Evolutionary conservation across 2,113 vertebrate genomes (phyloP).

Genomic region (Dissostichus mawsoni): DNA sequence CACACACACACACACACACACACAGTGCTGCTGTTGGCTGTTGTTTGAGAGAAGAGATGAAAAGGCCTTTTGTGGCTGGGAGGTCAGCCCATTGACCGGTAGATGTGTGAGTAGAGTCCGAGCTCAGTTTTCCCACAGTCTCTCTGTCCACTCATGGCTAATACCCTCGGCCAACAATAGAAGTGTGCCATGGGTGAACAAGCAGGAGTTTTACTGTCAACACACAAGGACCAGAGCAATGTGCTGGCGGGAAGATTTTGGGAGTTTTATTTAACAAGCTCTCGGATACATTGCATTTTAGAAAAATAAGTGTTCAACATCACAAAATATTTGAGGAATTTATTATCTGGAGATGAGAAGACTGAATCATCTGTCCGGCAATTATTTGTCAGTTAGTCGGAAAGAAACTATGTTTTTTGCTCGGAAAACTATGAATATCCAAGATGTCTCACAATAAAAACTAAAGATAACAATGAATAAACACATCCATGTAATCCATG

Average conservation of each 20-base stretch:
- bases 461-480: background rate
- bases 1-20: constrained; percentile 47
- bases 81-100: constrained; percentile 81
- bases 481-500: no score
- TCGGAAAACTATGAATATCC: background rate
- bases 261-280: constrained; percentile 4
- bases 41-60: constrained; percentile 72
- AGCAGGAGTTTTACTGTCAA: constrained; percentile 68
- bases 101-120: constrained; percentile 80
- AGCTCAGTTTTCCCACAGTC: constrained; percentile 82
- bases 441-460: background rate
- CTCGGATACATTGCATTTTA: background rate
- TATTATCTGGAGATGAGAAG: background rate
- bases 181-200: constrained; percentile 81
- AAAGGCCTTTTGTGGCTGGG: constrained; percentile 77
- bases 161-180: constrained; percentile 77
- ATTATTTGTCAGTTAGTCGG: background rate
- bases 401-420: background rate
- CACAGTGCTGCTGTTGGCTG: constrained; percentile 48
- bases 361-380: background rate
- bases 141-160: constrained; percentile 71
- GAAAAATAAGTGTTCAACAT: constrained; percentile 3
- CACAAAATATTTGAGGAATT: background rate
- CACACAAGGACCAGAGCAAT: constrained; percentile 35
- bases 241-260: constrained; percentile 2